Evolutionary conservation across 2,113 vertebrate species (phyloP).

Genomic region (Tyto alba): DNA sequence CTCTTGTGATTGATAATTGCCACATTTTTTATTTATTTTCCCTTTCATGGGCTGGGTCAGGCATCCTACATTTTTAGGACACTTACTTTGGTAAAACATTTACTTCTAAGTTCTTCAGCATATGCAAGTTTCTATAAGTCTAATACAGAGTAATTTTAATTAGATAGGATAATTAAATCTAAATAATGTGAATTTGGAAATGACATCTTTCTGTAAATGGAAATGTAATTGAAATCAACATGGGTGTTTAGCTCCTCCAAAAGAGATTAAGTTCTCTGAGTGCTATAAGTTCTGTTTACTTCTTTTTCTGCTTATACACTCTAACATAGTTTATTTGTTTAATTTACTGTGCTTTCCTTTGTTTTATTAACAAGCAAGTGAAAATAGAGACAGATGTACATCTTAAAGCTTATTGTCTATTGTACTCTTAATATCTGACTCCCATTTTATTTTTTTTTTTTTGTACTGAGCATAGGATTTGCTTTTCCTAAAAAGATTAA

Average conservation of each 20-base stretch:
- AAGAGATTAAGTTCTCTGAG: neutral
- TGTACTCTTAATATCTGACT: neutral
- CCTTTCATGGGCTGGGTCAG: neutral
- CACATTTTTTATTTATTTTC: neutral
- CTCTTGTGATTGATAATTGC: neutral
- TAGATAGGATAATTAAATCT: neutral
- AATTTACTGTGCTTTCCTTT: neutral
- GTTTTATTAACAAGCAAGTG: neutral
- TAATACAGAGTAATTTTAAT: neutral
- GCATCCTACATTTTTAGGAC: neutral
- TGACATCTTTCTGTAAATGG: neutral
- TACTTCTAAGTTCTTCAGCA: neutral
- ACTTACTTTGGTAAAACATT: neutral
- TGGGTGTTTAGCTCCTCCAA: neutral
- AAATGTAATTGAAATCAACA: neutral
- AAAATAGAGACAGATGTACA: neutral
- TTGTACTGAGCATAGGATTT: neutral
- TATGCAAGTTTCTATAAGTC: neutral
- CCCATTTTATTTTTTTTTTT: neutral
- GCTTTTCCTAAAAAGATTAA: neutral
- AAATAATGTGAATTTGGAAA: neutral
- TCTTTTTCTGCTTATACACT: neutral
- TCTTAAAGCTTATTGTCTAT: neutral
- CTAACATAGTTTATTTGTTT: neutral
- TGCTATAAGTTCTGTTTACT: neutral